A percentile compares a stretch with the other conserved stretches of the same genome.
phyloP scores from a whole-genome alignment of 2,113 vertebrate species.

The Dicentrarchus labrax region DNA sequence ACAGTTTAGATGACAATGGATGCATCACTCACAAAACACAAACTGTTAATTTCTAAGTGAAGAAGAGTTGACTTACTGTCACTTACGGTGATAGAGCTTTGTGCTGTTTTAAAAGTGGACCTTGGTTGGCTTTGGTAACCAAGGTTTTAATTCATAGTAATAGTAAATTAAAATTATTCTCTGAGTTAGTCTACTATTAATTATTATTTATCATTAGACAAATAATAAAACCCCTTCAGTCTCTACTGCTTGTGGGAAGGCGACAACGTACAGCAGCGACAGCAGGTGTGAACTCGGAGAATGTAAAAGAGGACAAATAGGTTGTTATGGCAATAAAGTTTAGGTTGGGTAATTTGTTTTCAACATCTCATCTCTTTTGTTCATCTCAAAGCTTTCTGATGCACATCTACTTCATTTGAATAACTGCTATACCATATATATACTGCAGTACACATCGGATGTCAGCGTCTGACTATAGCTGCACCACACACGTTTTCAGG shows the following conservation, averaged over 20 bases:
- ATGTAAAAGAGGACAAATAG: conserved; percentile 18
- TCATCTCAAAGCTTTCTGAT: conserved; percentile 24
- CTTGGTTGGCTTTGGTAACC: conserved; percentile 1
- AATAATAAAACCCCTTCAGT: neutral
- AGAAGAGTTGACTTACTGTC: conserved; percentile 39
- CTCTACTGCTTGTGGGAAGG: neutral
- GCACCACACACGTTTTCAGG: conserved; percentile 33
- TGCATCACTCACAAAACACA: conserved; percentile 67
- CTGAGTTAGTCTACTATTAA: neutral
- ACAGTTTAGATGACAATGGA: conserved; percentile 66
- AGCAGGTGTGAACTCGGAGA: conserved; percentile 26
- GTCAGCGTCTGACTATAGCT: neutral
- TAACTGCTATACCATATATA: neutral
- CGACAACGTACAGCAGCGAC: neutral
- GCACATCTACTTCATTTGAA: conserved; percentile 40
- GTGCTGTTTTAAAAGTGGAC: neutral
- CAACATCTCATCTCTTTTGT: conserved; percentile 15
- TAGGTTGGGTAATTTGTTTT: conserved; percentile 20
- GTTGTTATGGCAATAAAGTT: neutral
- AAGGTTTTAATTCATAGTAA: neutral
- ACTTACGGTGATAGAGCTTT: neutral
- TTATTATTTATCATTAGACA: neutral
- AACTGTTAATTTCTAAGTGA: conserved; percentile 49
- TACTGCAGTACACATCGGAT: conserved; percentile 1
- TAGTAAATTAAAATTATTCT: neutral